Evolutionary conservation across 2,888 invertebrate genomes (phyloP).

Genomic region (Thelaira solivaga): DNA sequence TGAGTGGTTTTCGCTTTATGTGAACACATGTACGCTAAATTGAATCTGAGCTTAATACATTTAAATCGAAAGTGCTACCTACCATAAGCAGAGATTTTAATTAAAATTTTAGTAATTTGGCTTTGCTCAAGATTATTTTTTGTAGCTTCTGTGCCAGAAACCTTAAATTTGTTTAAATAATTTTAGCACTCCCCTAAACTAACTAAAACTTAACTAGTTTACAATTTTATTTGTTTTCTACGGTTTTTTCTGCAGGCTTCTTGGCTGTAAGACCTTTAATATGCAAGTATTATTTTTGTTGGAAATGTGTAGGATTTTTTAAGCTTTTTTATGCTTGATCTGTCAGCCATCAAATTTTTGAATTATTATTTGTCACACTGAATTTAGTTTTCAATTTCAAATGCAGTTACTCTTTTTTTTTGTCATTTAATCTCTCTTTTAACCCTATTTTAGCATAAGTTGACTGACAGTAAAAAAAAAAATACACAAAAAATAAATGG

Average conservation of each 20-base stretch:
- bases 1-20: conserved; percentile 12
- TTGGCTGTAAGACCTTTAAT: background rate
- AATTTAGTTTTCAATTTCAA: conserved; percentile 42
- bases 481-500: background rate
- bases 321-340: conserved; percentile 26
- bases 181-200: too few relatives aligned
- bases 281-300: background rate
- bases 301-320: background rate
- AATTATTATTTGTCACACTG: conserved; percentile 43
- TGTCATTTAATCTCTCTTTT: conserved; percentile 12
- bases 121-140: conserved; percentile 2
- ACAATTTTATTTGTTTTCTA: background rate
- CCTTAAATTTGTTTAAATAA: too few relatives aligned
- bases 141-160: too few relatives aligned
- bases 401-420: background rate
- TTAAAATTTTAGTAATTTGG: conserved; percentile 9
- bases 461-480: background rate
- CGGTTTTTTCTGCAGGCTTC: background rate
- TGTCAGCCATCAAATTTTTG: conserved; percentile 29
- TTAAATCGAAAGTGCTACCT: background rate
- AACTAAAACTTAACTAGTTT: too few relatives aligned
- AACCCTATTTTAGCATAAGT: conserved; percentile 8
- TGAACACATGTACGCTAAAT: background rate
- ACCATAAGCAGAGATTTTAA: conserved; percentile 28
- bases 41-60: background rate